A percentile compares a stretch with the other conserved stretches of the same genome.
Evolutionary conservation across 2,113 vertebrate genomes (phyloP).

Genomic region (Echinops telfairi): DNA sequence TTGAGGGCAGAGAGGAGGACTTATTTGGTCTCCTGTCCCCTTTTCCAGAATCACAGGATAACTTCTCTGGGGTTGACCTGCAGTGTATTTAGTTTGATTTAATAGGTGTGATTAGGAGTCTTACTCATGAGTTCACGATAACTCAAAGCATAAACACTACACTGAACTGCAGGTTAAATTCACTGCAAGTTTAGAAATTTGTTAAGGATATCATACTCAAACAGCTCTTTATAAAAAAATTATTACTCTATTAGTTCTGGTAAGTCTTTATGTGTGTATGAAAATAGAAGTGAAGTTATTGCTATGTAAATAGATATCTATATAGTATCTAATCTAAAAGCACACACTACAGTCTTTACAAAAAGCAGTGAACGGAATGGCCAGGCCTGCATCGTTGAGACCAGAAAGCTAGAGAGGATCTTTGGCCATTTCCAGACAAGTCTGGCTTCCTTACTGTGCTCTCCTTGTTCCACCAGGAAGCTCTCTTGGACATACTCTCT

Average conservation of each 20-base stretch:
- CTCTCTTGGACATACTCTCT: constrained; percentile 84
- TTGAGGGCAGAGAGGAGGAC: not conserved
- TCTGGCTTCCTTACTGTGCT: constrained; percentile 85
- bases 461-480: constrained; percentile 93
- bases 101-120: not conserved
- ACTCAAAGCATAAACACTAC: not conserved
- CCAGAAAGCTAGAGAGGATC: not conserved
- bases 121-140: constrained; percentile 16
- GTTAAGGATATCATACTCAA: not conserved
- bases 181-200: not conserved
- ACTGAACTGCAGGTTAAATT: constrained; percentile 22
- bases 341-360: not conserved
- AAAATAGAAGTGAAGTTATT: not conserved
- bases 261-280: not conserved
- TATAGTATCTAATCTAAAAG: not conserved
- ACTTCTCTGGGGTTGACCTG: not conserved
- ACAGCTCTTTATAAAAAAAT: not conserved
- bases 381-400: not conserved
- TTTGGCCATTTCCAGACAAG: not conserved
- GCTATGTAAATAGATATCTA: not conserved
- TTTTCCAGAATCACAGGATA: constrained; percentile 49
- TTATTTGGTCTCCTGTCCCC: not conserved
- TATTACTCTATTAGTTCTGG: constrained; percentile 14
- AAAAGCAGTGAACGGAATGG: too few relatives aligned
- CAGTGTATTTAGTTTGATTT: constrained; percentile 30